phyloP scores from a whole-genome alignment of 2,888 invertebrate genomes.

The Candidula unifasciata region DNA sequence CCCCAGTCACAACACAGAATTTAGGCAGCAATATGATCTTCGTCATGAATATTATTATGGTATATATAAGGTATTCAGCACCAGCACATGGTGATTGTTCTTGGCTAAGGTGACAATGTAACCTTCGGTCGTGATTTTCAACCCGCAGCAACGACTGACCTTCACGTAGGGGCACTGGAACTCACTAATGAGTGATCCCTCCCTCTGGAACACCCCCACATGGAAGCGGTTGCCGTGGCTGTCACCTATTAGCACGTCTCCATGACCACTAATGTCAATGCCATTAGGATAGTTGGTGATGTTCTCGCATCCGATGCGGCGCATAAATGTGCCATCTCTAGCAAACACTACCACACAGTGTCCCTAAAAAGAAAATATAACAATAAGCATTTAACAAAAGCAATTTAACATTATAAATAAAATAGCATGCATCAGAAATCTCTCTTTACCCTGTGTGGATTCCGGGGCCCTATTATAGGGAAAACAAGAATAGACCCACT shows the following conservation, averaged over 20 bases:
- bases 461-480: too few species aligned
- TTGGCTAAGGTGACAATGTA: constrained; percentile 94
- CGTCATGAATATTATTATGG: constrained; percentile 56
- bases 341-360: constrained; percentile 95
- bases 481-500: too few species aligned
- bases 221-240: constrained; percentile 98
- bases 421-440: too few species aligned
- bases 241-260: constrained; percentile 97
- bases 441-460: too few species aligned
- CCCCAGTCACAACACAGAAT: constrained; percentile 15
- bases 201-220: constrained; percentile 94
- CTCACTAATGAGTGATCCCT: constrained; percentile 84
- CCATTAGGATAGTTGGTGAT: constrained; percentile 98
- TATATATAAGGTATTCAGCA: constrained; percentile 82
- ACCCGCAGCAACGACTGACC: constrained; percentile 97
- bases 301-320: constrained; percentile 95
- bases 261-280: constrained; percentile 97
- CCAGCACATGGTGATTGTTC: constrained; percentile 98
- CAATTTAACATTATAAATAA: too few species aligned
- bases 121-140: constrained; percentile 97
- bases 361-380: constrained; percentile 80
- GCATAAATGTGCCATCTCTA: constrained; percentile 91
- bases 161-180: constrained; percentile 98
- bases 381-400: too few species aligned
- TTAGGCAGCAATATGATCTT: constrained; percentile 4